Evolutionary conservation across 2,888 invertebrate species (phyloP).

Genomic region (Ophioninae sp.): DNA sequence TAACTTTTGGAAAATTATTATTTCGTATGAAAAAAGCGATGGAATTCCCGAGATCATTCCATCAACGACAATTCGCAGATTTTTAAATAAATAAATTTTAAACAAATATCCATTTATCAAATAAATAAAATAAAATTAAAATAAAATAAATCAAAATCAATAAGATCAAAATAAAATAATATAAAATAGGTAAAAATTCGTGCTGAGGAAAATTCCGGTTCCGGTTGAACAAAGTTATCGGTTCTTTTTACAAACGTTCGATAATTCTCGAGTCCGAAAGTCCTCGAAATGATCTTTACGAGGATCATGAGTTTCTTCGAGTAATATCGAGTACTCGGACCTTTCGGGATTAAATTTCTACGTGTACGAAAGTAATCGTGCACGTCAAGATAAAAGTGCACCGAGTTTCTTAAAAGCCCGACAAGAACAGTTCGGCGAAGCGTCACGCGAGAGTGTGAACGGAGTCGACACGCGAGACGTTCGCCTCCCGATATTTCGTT

Average conservation of each 20-base stretch:
- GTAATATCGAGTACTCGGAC: background rate
- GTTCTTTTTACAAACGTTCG: no score
- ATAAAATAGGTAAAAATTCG: no score
- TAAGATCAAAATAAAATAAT: no score
- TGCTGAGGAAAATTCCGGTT: background rate
- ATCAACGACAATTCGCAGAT: background rate
- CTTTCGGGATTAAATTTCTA: background rate
- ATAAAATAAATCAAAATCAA: no score
- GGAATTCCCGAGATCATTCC: background rate
- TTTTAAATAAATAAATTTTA: background rate
- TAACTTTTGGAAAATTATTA: background rate
- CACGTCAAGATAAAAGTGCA: slow-evolving; percentile 60
- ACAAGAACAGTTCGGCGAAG: slow-evolving; percentile 62
- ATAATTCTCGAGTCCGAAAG: background rate
- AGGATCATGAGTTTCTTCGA: background rate
- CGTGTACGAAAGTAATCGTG: slow-evolving; percentile 7
- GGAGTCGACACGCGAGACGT: slow-evolving; percentile 66
- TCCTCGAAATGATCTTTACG: background rate
- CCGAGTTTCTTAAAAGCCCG: slow-evolving; percentile 55
- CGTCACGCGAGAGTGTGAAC: slow-evolving; percentile 75
- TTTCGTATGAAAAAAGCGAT: background rate
- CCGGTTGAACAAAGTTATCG: no score
- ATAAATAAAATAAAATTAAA: no score
- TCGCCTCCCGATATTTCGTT: slow-evolving; percentile 45
- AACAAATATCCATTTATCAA: no score